Base-by-base conservation (phyloP, 2,797 vertebrate genomes). In the Gymnopithys bicolor region DNA sequence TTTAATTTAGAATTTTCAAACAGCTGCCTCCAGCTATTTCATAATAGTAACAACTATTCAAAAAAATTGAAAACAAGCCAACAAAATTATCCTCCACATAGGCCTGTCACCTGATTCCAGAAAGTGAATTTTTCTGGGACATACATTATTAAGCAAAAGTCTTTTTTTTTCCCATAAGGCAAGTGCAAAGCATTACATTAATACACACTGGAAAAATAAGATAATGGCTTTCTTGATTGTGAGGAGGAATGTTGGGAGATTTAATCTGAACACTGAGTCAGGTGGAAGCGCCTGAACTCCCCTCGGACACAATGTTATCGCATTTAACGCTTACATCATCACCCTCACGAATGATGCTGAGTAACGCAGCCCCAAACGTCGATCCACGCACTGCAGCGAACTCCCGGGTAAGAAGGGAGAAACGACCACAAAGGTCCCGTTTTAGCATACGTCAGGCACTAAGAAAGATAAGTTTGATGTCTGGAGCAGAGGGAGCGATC, bases 131-230 rank as follows among this genome's bases (percentile, higher is more conserved):
- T 94, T 93, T 94, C 85, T 71, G 59, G 86, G 84, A 89, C 0
- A 0, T 17, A 37, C 9, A 12, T 55, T 86, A 68, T 89, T 60
- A 74, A 14, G 17, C 83, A 87, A 94, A 95, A 82, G 18, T 53
- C 46, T 41, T 63, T 93, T 71, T 55, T 73, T 48, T 14, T 25
- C 0, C 76, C 71, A 8, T 13, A 80, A 66, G 90, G 81, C 76
- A 87, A 95, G 79, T 85, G 84, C 51, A 89, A 95, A 78, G 28
- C 60, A 66, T 89, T 93, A 91, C 46, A 91, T 80, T 74, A 94
- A 93, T 69, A 93, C 63, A 89, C 84, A 84, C 90, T 96, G 93
- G 90, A 94, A 96, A 96, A 90, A 94, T 93, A 95, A 94, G 94
- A 96, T 94, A 96, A 91, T 67, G 78, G 84, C 66, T 74, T n/a